Evolutionary conservation across 2,113 vertebrate species (phyloP).

Genomic region (Globicephala melas): DNA sequence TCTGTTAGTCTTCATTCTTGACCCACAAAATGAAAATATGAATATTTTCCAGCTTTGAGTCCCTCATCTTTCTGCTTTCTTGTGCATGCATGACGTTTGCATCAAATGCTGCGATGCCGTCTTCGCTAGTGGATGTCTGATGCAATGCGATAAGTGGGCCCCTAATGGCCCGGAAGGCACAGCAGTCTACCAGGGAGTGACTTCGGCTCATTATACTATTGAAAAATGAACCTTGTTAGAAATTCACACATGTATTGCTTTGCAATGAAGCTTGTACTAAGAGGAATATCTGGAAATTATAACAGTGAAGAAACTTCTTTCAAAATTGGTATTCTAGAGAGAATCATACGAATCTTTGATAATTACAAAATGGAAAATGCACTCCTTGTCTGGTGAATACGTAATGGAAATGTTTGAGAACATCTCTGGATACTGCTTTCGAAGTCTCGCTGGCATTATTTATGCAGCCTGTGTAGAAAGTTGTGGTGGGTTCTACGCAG

Average conservation of each 20-base stretch:
- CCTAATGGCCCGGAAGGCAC: background rate
- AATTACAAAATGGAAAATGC: background rate
- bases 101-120: rapidly evolving
- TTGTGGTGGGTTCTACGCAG: background rate
- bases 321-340: constrained; percentile 26
- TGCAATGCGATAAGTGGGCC: background rate
- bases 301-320: background rate
- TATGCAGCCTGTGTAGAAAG: background rate
- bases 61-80: background rate
- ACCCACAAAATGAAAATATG: background rate
- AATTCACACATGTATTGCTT: background rate
- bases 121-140: background rate
- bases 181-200: background rate
- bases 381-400: background rate
- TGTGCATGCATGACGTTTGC: too few species aligned
- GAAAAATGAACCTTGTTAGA: constrained; percentile 24
- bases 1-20: background rate
- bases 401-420: background rate
- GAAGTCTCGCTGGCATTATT: background rate
- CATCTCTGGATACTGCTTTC: background rate
- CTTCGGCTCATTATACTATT: background rate
- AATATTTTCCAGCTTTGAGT: background rate
- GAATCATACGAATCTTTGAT: background rate
- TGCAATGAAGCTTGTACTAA: constrained; percentile 16
- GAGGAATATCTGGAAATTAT: constrained; percentile 25